phyloP scores from a whole-genome alignment of 2,888 invertebrate species.

The Oeneis ivallda region DNA sequence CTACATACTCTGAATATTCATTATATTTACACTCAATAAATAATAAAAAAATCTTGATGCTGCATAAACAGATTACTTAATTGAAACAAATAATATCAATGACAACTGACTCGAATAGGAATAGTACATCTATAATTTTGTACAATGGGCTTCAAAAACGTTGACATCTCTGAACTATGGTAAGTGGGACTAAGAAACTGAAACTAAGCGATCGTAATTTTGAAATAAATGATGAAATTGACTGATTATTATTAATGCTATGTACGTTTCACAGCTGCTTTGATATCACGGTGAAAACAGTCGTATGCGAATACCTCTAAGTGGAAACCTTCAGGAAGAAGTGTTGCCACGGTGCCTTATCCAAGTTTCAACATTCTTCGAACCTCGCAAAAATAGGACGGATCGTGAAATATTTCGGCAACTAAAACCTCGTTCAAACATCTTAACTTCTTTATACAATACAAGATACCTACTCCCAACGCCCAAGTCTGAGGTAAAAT shows the following conservation, averaged over 20 bases:
- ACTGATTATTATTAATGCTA: constrained; percentile 4
- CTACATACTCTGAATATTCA: neutral
- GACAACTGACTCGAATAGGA: neutral
- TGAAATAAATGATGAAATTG: neutral
- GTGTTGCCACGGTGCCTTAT: constrained; percentile 1
- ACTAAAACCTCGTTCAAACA: neutral
- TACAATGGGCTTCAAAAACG: neutral
- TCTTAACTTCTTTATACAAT: neutral
- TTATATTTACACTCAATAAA: neutral
- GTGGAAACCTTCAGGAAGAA: constrained; percentile 12
- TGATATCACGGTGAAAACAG: constrained; percentile 2
- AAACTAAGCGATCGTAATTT: neutral
- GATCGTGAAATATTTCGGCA: neutral
- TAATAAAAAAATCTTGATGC: neutral
- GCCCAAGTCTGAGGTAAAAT: constrained; percentile 8
- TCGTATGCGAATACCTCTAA: neutral
- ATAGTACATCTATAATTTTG: neutral
- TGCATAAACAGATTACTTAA: neutral
- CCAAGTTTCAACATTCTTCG: neutral
- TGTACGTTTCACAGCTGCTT: constrained; percentile 13
- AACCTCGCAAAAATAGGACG: neutral
- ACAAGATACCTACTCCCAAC: constrained; percentile 17
- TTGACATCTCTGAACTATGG: neutral
- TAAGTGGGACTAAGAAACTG: constrained; percentile 2
- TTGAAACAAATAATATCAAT: no score